A percentile compares a stretch with the other conserved stretches of the same genome.
phyloP scores from a whole-genome alignment of 1,140 invertebrate genomes.

The Bombus fervidus region DNA sequence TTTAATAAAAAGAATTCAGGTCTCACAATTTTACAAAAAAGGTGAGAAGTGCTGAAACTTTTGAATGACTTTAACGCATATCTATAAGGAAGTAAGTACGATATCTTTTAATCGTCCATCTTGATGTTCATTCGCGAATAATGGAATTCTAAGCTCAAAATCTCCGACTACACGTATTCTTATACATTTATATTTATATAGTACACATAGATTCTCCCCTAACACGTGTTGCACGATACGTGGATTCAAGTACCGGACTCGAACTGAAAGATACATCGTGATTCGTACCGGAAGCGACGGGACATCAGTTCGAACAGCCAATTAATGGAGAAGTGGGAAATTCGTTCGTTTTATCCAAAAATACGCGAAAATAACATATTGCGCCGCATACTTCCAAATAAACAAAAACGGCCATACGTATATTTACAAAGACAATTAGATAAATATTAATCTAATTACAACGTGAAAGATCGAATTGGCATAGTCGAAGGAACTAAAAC shows the following conservation, averaged over 20 bases:
- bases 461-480: not conserved
- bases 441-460: not conserved
- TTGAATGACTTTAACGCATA: too few species aligned
- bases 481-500: constrained; percentile 6
- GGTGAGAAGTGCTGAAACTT: too few species aligned
- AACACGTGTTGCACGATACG: constrained; percentile 25
- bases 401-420: not conserved
- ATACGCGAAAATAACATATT: not conserved
- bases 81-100: too few species aligned
- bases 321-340: not conserved
- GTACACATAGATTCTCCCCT: constrained; percentile 50
- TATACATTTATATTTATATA: constrained; percentile 62
- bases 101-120: too few species aligned
- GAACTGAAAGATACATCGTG: not conserved
- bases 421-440: not conserved
- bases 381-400: not conserved
- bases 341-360: not conserved
- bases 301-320: not conserved
- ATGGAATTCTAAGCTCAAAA: constrained; percentile 54
- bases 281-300: not conserved
- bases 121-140: too few species aligned
- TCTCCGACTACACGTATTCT: constrained; percentile 51
- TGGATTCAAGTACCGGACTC: constrained; percentile 26
- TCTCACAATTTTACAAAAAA: too few species aligned
- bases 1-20: too few species aligned